Conservation (phyloP, 2,113 vertebrate species). For the Petromus typicus region DNA sequence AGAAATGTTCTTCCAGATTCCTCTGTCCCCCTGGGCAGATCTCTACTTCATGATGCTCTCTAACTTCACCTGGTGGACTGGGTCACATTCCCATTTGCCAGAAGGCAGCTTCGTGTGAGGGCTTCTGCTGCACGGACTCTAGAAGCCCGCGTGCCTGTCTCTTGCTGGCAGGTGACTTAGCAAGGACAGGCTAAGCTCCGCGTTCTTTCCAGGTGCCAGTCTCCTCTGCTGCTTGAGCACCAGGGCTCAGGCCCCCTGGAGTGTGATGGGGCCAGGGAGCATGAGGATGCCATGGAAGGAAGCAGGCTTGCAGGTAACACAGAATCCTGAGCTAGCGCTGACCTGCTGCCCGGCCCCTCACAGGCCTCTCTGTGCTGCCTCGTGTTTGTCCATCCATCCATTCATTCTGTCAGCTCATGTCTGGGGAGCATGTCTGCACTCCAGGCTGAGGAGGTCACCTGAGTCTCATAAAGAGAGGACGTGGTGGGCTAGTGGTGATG, state of each 20-base stretch:
- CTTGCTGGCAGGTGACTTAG: rapidly evolving
- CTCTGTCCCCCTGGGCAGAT: background rate
- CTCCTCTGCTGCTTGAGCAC: conserved; percentile 93
- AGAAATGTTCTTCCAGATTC: rapidly evolving
- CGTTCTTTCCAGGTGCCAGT: conserved; percentile 91
- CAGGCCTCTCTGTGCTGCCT: background rate
- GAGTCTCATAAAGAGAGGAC: no score
- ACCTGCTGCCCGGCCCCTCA: rapidly evolving
- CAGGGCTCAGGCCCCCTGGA: conserved; percentile 89
- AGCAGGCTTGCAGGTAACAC: conserved; percentile 91
- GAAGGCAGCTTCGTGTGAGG: background rate
- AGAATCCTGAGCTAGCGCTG: background rate
- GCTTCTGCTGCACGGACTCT: rapidly evolving
- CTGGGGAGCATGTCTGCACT: rapidly evolving
- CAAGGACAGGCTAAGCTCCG: conserved; percentile 3
- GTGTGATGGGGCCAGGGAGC: conserved; percentile 90
- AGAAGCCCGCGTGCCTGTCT: background rate
- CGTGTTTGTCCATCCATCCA: background rate
- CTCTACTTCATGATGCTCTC: no score
- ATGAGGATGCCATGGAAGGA: conserved; percentile 92
- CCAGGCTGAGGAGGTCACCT: rapidly evolving
- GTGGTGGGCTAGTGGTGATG: background rate
- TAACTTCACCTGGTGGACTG: background rate
- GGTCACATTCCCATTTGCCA: background rate
- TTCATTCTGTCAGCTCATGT: background rate